These are phyloP conservation scores for Chaitophorus viminalis DNA, from an alignment of 2,888 invertebrate species.

Conservation along the genomic window DNA sequence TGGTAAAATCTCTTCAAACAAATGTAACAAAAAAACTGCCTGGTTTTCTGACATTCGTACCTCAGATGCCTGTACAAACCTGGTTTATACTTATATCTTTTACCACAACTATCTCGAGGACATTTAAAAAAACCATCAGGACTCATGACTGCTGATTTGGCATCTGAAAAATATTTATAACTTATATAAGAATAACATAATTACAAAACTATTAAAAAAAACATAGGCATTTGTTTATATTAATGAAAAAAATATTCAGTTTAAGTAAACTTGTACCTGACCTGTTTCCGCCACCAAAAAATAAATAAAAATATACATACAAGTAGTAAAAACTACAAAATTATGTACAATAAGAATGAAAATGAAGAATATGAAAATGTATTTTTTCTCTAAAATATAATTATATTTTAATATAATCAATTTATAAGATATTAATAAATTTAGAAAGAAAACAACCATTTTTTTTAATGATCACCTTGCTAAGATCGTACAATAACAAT, in stretches of 20 bases:
- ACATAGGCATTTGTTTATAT: slow-evolving; percentile 38
- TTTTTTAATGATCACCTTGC: not conserved
- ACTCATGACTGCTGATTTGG: slow-evolving; percentile 55
- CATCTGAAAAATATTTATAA: slow-evolving; percentile 50
- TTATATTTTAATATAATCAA: not conserved
- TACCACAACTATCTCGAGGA: slow-evolving; percentile 67
- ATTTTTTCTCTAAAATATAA: not conserved
- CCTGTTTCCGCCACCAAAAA: slow-evolving; percentile 49
- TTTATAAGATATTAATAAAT: not conserved
- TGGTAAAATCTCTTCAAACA: slow-evolving; percentile 68
- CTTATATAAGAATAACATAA: not conserved
- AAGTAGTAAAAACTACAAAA: slow-evolving; percentile 21
- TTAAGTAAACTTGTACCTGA: slow-evolving; percentile 41
- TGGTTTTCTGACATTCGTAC: slow-evolving; percentile 69
- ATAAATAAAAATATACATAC: slow-evolving; percentile 34
- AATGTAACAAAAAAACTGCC: slow-evolving; percentile 69
- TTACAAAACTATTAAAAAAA: not conserved
- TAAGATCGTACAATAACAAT: not conserved
- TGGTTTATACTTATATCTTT: slow-evolving; percentile 71
- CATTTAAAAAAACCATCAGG: slow-evolving; percentile 60
- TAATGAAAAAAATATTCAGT: slow-evolving; percentile 19
- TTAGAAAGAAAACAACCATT: not conserved
- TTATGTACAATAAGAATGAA: slow-evolving; percentile 34
- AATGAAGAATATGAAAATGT: slow-evolving; percentile 7
- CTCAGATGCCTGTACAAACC: slow-evolving; percentile 65